Conservation (phyloP, 2,888 invertebrate genomes). For the Papilio elwesi region DNA sequence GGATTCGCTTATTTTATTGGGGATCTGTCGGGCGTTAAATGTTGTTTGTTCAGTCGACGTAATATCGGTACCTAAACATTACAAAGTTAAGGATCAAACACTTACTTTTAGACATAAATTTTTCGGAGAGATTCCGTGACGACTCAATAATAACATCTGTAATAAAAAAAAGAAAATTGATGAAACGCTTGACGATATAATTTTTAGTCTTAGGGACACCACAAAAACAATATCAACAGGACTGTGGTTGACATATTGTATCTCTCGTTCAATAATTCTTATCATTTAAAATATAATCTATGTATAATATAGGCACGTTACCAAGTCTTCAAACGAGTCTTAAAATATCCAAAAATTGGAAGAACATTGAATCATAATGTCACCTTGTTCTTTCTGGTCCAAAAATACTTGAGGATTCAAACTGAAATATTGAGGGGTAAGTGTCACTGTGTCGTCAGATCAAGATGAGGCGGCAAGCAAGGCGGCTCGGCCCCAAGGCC, state of each 20-base stretch:
- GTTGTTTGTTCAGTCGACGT: neutral
- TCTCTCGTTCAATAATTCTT: neutral
- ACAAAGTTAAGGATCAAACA: neutral
- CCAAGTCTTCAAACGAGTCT: too few relatives aligned
- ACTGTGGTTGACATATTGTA: too few relatives aligned
- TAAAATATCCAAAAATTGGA: too few relatives aligned
- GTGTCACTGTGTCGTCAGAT: too few relatives aligned
- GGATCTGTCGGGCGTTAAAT: too few relatives aligned
- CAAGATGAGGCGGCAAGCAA: neutral
- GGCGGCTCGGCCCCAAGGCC: neutral
- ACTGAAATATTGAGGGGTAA: too few relatives aligned
- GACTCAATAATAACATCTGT: conserved; percentile 74
- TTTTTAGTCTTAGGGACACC: neutral
- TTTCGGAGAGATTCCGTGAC: conserved; percentile 64
- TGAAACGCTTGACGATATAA: neutral
- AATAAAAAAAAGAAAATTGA: conserved; percentile 42
- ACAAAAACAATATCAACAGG: too few relatives aligned
- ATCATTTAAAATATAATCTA: neutral
- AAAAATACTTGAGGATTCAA: too few relatives aligned
- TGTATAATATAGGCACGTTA: too few relatives aligned
- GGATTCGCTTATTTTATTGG: too few relatives aligned
- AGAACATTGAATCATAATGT: too few relatives aligned
- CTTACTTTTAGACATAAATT: conserved; percentile 69
- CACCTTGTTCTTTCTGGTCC: too few relatives aligned
- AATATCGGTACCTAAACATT: neutral